Conservation (phyloP, 2,888 invertebrate genomes). For the Cantharis flavilabris region DNA sequence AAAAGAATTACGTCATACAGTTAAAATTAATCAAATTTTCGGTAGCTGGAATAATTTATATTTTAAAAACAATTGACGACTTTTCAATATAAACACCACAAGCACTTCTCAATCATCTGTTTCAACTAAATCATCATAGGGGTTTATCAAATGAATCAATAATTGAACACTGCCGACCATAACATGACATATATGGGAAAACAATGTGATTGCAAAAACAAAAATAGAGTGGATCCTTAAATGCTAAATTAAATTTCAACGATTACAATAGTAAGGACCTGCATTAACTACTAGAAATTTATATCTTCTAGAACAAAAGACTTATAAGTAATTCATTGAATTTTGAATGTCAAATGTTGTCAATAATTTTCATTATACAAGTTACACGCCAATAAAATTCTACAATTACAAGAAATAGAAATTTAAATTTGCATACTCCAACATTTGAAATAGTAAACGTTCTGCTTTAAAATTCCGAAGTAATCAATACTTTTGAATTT, state of each 20-base stretch:
- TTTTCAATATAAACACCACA: background rate
- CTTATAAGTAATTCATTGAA: background rate
- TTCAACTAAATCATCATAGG: background rate
- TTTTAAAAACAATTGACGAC: background rate
- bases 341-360: background rate
- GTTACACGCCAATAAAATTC: background rate
- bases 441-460: background rate
- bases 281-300: background rate
- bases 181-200: background rate
- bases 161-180: background rate
- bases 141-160: background rate
- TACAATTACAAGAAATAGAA: background rate
- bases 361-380: background rate
- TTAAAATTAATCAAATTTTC: background rate
- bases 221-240: background rate
- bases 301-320: background rate
- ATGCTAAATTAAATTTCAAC: background rate
- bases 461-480: slow-evolving; percentile 2
- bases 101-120: background rate
- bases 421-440: background rate
- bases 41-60: background rate
- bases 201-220: background rate
- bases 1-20: background rate
- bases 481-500: slow-evolving; percentile 3
- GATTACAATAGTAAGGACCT: background rate